Base-by-base conservation (phyloP, 1,140 invertebrate species). In the Panulirus ornatus region DNA sequence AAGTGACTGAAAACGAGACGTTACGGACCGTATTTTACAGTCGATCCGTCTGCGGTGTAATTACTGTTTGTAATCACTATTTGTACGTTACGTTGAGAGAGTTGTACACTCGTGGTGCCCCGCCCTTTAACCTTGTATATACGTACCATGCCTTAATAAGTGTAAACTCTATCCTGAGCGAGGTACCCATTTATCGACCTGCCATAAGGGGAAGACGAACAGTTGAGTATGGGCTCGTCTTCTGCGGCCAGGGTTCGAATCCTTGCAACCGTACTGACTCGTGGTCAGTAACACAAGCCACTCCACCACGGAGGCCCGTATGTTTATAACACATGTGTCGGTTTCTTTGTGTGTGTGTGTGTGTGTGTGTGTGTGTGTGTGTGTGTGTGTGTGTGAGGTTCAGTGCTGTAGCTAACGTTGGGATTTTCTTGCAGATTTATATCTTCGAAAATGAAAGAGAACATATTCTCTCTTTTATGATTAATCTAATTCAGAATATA, bases 291-390 rank as follows among this genome's bases (percentile, higher is more conserved):
- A n/a, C n/a, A n/a, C n/a, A n/a, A n/a, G n/a, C n/a, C n/a, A n/a
- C n/a, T n/a, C n/a, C n/a, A n/a, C n/a, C n/a, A n/a, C n/a, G n/a
- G n/a, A n/a, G n/a, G n/a, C 11, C 51, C 11, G 51, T 22, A 22
- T 22, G 11, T 22, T 58, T 11, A 58, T 22, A 11, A 22, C 11
- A 11, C 22, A 22, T 11, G 51, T 22, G 11, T n/a, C n/a, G n/a
- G n/a, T n/a, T n/a, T n/a, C n/a, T n/a, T n/a, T n/a, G n/a, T n/a
- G n/a, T n/a, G n/a, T 11, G 11, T 58, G 51, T 11, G 22, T n/a
- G 3, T 6, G 66, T n/a, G 66, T 70, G 66, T 70, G 66, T 70
- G 66, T 70, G 66, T 70, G 66, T 70, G 66, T 70, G 66, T 70
- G 66, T 70, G 66, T 70, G 66, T 70, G 66, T 70, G 66, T 70